Evolutionary conservation across 2,888 invertebrate species (phyloP).

Genomic region (Hemaris fuciformis): DNA sequence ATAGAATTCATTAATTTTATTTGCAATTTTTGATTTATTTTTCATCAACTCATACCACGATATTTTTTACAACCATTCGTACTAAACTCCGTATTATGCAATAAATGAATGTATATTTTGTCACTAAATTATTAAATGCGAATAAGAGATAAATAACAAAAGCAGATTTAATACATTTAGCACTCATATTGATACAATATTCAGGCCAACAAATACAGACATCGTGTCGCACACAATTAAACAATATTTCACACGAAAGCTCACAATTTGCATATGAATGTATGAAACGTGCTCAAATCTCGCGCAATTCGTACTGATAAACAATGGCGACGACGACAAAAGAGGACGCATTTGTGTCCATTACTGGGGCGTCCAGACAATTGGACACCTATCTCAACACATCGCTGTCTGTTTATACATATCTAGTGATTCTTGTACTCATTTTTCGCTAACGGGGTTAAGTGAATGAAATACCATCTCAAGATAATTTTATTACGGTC

Average conservation of each 20-base stretch:
- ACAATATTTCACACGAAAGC: neutral
- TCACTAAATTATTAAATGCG: neutral
- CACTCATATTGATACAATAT: neutral
- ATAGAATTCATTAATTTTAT: no score
- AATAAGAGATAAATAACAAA: neutral
- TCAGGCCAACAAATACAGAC: neutral
- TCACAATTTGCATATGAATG: slow-evolving; percentile 15
- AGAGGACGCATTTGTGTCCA: slow-evolving; percentile 20
- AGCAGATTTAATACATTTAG: neutral
- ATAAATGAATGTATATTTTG: no score
- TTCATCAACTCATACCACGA: no score
- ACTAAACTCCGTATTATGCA: no score
- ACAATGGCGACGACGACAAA: slow-evolving; percentile 25
- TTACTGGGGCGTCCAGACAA: slow-evolving; percentile 13
- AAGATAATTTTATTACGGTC: no score
- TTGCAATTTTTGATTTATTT: no score
- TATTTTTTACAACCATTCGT: no score
- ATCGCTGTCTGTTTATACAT: neutral
- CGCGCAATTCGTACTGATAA: slow-evolving; percentile 33
- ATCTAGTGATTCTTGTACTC: no score
- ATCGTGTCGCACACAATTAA: neutral
- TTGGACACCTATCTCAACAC: neutral
- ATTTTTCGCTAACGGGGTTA: no score
- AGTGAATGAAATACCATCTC: no score
- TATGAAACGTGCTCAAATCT: slow-evolving; percentile 22